These are phyloP conservation scores for Saccostrea echinata DNA, from an alignment of 1,140 invertebrate species.

Conservation along the genomic window DNA sequence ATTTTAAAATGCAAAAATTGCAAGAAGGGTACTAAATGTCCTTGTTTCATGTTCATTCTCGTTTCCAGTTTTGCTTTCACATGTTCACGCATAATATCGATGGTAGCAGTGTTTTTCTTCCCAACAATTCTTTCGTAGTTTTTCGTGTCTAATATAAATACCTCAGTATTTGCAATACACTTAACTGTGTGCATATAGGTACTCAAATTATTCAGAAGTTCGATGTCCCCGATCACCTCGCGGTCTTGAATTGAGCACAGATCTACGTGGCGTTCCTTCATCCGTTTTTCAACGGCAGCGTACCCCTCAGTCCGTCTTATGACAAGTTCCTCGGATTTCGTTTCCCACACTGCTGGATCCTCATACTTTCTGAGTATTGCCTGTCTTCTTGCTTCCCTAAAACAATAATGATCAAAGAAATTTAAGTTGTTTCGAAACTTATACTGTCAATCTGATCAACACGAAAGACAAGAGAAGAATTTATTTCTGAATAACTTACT, in stretches of 20 bases:
- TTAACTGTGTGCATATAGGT: slow-evolving; percentile 75
- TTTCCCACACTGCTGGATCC: slow-evolving; percentile 68
- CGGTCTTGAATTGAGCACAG: slow-evolving; percentile 70
- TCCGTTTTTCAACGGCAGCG: slow-evolving; percentile 72
- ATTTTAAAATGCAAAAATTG: slow-evolving; percentile 69
- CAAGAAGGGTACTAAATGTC: slow-evolving; percentile 68
- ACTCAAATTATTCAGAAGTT: slow-evolving; percentile 69
- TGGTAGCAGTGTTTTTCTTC: slow-evolving; percentile 70
- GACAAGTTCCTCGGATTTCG: slow-evolving; percentile 69
- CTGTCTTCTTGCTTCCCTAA: slow-evolving; percentile 68
- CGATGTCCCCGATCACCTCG: slow-evolving; percentile 76
- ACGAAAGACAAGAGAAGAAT: no score
- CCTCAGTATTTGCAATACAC: slow-evolving; percentile 73
- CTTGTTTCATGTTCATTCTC: slow-evolving; percentile 66
- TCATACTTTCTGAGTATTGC: slow-evolving; percentile 70
- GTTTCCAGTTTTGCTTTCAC: slow-evolving; percentile 72
- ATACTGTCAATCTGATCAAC: no score
- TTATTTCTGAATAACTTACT: no score
- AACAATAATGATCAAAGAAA: not conserved
- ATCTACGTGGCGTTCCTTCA: slow-evolving; percentile 66
- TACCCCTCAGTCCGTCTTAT: slow-evolving; percentile 74
- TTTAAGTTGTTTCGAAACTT: no score
- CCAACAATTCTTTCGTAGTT: slow-evolving; percentile 77
- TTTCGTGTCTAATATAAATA: slow-evolving; percentile 74
- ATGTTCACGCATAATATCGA: slow-evolving; percentile 70